Evolutionary conservation across 2,888 invertebrate genomes (phyloP), one percentile per base, ranked within the genome.

Genomic region (Chaetogeoica ovagalla): DNA sequence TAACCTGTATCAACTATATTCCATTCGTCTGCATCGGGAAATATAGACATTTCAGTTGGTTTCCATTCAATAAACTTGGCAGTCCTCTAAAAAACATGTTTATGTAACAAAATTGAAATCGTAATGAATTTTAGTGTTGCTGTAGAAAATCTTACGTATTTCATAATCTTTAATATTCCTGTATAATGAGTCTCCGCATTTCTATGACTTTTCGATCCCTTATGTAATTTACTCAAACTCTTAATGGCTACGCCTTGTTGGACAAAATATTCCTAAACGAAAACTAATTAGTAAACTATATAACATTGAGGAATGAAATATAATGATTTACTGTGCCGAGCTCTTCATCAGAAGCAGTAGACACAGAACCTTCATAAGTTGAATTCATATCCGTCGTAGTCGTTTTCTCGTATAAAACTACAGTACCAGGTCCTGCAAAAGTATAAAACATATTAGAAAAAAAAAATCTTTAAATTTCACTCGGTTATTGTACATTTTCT

Each of bases 1-100:
- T 55, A 57, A 30, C 57, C 91, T 65, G 93, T 91, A 84, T 93
- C 92, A 23, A 94, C 94, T 81, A 94, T 89, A 0, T 94, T 93
- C 95, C 95, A 94, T 85, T 94, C 94, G 60, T 86, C 86, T 83
- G 87, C 87, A 84, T 93, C 93, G 0, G 91, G 90, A 83, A 93
- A 92, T 19, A 94, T 90, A 68, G 91, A 93, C 83, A 93, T 88
- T 85, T 94, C 94, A 82, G 91, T 91, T 0, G 93, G 93, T 85
- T 92, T 91, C 95, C 95, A 95, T 86, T 95, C 95, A 76, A 95
- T 90, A 83, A 89, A 90, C 82, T 90, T 90, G n/a, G 89, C 89
- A 83, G 86, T 86, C 84, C 85, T 86, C 88, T 88, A 83, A 5
- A 84, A 83, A 79, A 81, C n/a, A 74, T 5, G 39, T 65, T 65